Evolutionary conservation across 2,888 invertebrate species (phyloP).

Genomic region (Asteroscopus sphinx): DNA sequence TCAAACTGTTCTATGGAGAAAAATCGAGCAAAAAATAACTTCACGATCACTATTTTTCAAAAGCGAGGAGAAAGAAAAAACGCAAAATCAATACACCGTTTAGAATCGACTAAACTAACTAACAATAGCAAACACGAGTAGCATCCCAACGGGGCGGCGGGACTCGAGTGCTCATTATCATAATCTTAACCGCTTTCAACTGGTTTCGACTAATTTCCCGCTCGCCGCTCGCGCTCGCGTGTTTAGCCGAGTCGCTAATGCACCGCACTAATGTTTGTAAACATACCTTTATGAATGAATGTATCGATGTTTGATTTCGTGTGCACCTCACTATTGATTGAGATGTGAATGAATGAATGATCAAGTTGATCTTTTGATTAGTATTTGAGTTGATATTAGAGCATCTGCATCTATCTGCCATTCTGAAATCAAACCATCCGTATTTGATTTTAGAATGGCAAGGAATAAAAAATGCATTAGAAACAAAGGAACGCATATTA

Average conservation of each 20-base stretch:
- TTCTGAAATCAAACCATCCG: no score
- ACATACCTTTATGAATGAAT: conserved; percentile 58
- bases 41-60: no score
- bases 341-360: conserved; percentile 17
- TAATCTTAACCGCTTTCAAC: conserved; percentile 74
- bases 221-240: conserved; percentile 66
- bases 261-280: conserved; percentile 61
- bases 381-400: not conserved
- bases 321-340: conserved; percentile 40
- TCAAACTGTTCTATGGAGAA: no score
- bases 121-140: conserved; percentile 56
- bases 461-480: no score
- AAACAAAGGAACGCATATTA: no score
- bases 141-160: conserved; percentile 58
- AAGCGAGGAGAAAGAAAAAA: not conserved
- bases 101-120: conserved; percentile 49
- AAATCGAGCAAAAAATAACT: no score
- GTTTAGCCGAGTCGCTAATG: conserved; percentile 61
- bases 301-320: conserved; percentile 50
- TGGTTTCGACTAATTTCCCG: conserved; percentile 71
- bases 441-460: no score
- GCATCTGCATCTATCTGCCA: no score
- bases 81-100: conserved; percentile 40
- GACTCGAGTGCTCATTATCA: conserved; percentile 69
- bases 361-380: not conserved